Conservation (phyloP, 2,113 vertebrate species). For the Tautogolabrus adspersus region DNA sequence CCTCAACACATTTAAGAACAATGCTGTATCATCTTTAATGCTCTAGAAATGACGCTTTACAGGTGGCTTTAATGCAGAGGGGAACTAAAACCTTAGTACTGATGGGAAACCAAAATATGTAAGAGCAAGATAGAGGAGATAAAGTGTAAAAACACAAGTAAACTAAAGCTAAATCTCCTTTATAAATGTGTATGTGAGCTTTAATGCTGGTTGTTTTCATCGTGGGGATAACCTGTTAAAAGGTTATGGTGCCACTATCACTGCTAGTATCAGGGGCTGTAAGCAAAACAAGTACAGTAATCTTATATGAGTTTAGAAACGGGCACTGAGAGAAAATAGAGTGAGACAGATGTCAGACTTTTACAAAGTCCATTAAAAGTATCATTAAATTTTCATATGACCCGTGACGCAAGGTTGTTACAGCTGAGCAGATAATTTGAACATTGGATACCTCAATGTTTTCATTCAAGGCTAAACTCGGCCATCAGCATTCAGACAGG, state of each 20-base stretch:
- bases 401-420: conserved; percentile 43
- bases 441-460: conserved; percentile 38
- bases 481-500: conserved; percentile 69
- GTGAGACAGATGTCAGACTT: conserved; percentile 48
- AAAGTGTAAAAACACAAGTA: not conserved
- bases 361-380: conserved; percentile 65
- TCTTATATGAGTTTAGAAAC: conserved; percentile 5
- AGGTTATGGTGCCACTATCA: conserved; percentile 1
- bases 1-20: no score
- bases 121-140: not conserved
- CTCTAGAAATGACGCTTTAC: not conserved
- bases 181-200: no score
- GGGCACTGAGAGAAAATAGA: conserved; percentile 29
- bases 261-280: no score
- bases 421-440: conserved; percentile 48
- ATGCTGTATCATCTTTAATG: no score
- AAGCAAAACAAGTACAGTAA: conserved; percentile 11
- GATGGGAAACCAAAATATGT: no score
- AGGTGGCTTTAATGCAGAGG: not conserved
- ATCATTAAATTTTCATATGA: conserved; percentile 60
- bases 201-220: no score
- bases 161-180: not conserved
- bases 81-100: not conserved
- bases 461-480: conserved; percentile 58
- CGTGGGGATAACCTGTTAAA: not conserved